Evolutionary conservation across 2,888 invertebrate species (phyloP).

Genomic region (Cinara cedri): DNA sequence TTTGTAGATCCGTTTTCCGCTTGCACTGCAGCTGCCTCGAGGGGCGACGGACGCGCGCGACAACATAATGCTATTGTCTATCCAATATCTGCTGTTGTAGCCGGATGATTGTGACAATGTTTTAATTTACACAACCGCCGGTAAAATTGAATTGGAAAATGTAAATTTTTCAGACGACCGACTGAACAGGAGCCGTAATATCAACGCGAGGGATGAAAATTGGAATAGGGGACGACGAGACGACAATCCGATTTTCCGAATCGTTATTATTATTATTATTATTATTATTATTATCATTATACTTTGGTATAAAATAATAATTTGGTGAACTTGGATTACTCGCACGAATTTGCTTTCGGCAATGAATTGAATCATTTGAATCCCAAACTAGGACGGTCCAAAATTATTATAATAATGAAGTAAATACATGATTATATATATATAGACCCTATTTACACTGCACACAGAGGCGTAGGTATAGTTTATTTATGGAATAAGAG

Average conservation of each 20-base stretch:
- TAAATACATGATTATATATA: no score
- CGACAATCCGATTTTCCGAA: neutral
- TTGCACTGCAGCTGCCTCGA: conserved; percentile 8
- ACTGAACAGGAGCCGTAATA: neutral
- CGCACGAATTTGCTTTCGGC: no score
- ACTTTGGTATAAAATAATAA: conserved; percentile 15
- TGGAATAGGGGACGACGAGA: neutral
- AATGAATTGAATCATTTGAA: no score
- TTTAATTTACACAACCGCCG: conserved; percentile 34
- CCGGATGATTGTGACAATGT: conserved; percentile 31
- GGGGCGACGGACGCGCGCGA: neutral
- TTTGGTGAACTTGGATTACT: neutral
- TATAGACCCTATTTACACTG: no score
- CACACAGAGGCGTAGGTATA: no score
- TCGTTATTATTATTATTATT: neutral
- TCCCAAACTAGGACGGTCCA: no score
- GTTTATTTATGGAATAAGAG: no score
- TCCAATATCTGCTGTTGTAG: conserved; percentile 14
- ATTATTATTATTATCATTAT: neutral
- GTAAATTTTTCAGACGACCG: conserved; percentile 37
- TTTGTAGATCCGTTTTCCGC: conserved; percentile 9
- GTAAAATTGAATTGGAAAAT: conserved; percentile 33
- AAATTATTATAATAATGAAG: no score
- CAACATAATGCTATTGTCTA: conserved; percentile 48
- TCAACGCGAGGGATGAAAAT: no score